Evolutionary conservation across 2,113 vertebrate genomes (phyloP).

Genomic region (Amblyopsis rosae): DNA sequence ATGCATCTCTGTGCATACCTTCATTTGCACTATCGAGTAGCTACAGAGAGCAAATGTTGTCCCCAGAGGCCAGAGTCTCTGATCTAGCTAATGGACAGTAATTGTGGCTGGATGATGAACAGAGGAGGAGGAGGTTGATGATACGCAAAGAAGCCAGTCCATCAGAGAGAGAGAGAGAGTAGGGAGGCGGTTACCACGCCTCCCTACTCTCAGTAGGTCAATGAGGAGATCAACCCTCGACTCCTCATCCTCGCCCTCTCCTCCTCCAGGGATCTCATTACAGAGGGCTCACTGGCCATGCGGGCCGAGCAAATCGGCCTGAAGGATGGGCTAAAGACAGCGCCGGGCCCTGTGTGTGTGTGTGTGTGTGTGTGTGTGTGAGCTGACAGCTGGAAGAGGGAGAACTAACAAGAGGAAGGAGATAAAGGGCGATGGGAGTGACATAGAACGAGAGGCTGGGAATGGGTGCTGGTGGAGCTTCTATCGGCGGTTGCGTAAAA

Average conservation of each 20-base stretch:
- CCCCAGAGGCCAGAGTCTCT: slow-evolving; percentile 50
- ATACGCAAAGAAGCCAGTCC: slow-evolving; percentile 9
- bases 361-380: not conserved
- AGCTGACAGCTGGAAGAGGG: slow-evolving; percentile 6
- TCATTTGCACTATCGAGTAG: slow-evolving; percentile 7
- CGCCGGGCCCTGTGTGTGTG: slow-evolving; percentile 18
- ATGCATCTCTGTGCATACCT: not conserved
- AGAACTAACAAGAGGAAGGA: not conserved
- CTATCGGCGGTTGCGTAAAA: not conserved
- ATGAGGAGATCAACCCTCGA: slow-evolving; percentile 35
- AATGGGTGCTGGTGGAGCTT: slow-evolving; percentile 15
- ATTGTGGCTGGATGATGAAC: slow-evolving; percentile 52
- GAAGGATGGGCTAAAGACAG: slow-evolving; percentile 33
- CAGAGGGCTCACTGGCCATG: slow-evolving; percentile 41
- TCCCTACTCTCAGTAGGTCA: slow-evolving; percentile 40
- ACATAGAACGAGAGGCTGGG: slow-evolving; percentile 9
- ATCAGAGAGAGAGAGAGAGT: not conserved
- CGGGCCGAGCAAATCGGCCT: slow-evolving; percentile 33
- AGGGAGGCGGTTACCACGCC: slow-evolving; percentile 8
- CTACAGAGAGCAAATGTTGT: slow-evolving; percentile 39
- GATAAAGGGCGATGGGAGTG: slow-evolving; percentile 1
- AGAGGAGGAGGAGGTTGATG: not conserved
- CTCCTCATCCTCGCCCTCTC: slow-evolving; percentile 12
- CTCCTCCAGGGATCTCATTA: slow-evolving; percentile 75
- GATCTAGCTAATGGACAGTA: slow-evolving; percentile 61